Base-by-base conservation (phyloP, 2,797 vertebrate genomes). In the Sarcoramphus papa region DNA sequence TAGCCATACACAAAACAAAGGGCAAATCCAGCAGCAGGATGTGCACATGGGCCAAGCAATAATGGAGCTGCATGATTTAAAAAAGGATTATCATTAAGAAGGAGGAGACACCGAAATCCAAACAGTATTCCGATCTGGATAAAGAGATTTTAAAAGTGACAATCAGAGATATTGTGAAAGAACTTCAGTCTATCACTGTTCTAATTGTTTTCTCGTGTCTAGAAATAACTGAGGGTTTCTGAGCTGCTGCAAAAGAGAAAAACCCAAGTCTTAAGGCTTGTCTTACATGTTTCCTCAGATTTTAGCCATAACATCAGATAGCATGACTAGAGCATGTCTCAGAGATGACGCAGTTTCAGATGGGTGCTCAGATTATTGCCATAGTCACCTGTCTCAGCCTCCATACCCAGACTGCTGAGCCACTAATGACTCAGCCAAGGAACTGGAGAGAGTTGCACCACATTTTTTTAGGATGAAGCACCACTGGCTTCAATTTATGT, bases 101-200 rank as follows among this genome's bases (percentile, higher is more conserved):
- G 37, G 40, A 80, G 40, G 35, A 72, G 33, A 72, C 72, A 85
- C 59, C 1, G 0, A 93, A 93, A 95, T 78, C 21, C 62, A 76
- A 87, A 90, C 25, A 16, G 5, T n/a, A 88, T 82, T 24, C 63
- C 51, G 73, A 70, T 78, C 41, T 74, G 77, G 60, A 65, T 54
- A 53, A 90, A 82, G 48, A 68, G 14, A 43, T 62, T 93, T 13
- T 94, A 89, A 85, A 68, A 35, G 54, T 65, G 73, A 83, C 93
- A 97, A 79, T 93, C 24, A 90, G 51, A 96, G 54, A 90, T 95
- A 67, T 28, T 80, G 69, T 74, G 73, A 87, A 96, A 93, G 60
- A 70, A 51, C 15, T 69, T 72, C 30, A 31, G 5, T 41, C 24
- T 81, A 27, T 25, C 17, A 48, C 15, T 48, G 13, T 69, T 92